phyloP scores from a whole-genome alignment of 2,888 invertebrate genomes.

The Drosophila anomalipes region DNA sequence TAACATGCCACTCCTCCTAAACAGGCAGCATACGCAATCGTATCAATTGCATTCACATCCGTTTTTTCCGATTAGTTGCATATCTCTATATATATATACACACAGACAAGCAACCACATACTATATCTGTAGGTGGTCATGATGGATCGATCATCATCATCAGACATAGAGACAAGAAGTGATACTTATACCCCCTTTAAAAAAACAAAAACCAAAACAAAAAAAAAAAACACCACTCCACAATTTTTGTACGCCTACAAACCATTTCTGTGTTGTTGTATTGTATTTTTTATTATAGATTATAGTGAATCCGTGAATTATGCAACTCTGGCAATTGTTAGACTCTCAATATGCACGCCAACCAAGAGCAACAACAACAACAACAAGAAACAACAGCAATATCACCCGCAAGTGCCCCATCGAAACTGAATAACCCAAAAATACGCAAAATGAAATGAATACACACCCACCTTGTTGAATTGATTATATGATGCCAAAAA shows the following conservation, averaged over 20 bases:
- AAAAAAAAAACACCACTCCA: conserved; percentile 23
- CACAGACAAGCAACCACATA: conserved; percentile 4
- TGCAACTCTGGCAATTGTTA: conserved; percentile 80
- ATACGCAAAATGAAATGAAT: conserved; percentile 29
- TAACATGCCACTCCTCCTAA: conserved; percentile 51
- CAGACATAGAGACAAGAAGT: conserved; percentile 49
- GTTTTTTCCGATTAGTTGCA: conserved; percentile 39
- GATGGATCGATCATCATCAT: conserved; percentile 51
- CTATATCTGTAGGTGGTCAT: conserved; percentile 32
- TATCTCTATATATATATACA: neutral
- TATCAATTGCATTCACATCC: conserved; percentile 58
- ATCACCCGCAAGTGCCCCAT: conserved; percentile 69
- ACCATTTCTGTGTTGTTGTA: conserved; percentile 72
- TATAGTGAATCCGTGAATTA: conserved; percentile 80
- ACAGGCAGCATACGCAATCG: conserved; percentile 46
- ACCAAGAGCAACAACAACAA: conserved; percentile 58
- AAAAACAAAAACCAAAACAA: neutral
- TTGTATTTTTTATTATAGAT: conserved; percentile 77
- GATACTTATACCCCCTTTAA: conserved; percentile 43
- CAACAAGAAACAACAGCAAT: conserved; percentile 47
- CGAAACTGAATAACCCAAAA: conserved; percentile 41
- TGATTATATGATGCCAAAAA: conserved; percentile 58
- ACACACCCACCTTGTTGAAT: conserved; percentile 66
- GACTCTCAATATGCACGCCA: conserved; percentile 76
- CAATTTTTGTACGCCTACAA: conserved; percentile 64